These are phyloP conservation scores for Cecidostiba fungosa DNA, from an alignment of 2,888 invertebrate genomes.

Conservation along the genomic window DNA sequence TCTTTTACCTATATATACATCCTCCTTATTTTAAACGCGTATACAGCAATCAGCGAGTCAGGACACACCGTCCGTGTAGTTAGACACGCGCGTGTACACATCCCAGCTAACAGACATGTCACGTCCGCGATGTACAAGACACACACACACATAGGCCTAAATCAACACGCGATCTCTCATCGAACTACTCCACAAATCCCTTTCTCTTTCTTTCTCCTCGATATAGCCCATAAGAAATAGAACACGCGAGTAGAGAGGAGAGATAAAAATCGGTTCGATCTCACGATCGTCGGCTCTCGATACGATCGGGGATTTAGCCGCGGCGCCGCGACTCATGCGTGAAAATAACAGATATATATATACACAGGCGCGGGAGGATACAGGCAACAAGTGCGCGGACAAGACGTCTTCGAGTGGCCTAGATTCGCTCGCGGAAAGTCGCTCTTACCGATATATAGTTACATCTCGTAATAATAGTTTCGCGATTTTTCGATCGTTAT, in stretches of 20 bases:
- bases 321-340: neutral
- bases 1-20: neutral
- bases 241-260: neutral
- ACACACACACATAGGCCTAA: neutral
- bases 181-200: slow-evolving; percentile 5
- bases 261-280: slow-evolving; percentile 1
- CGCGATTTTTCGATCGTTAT: neutral
- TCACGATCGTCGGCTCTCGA: slow-evolving; percentile 14
- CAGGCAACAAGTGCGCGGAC: slow-evolving; percentile 14
- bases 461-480: slow-evolving; percentile 53
- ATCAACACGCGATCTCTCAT: neutral
- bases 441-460: slow-evolving; percentile 45
- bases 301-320: neutral
- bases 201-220: slow-evolving; percentile 50
- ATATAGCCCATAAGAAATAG: neutral
- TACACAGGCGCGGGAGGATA: slow-evolving; percentile 8
- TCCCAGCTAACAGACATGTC: neutral
- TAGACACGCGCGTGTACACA: neutral
- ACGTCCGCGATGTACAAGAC: neutral
- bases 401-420: slow-evolving; percentile 39
- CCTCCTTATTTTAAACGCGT: neutral
- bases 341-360: neutral
- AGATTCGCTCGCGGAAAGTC: slow-evolving; percentile 43
- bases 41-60: neutral
- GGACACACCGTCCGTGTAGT: neutral